Conservation (phyloP, 2,797 vertebrate species). For the Mus minutoides region DNA sequence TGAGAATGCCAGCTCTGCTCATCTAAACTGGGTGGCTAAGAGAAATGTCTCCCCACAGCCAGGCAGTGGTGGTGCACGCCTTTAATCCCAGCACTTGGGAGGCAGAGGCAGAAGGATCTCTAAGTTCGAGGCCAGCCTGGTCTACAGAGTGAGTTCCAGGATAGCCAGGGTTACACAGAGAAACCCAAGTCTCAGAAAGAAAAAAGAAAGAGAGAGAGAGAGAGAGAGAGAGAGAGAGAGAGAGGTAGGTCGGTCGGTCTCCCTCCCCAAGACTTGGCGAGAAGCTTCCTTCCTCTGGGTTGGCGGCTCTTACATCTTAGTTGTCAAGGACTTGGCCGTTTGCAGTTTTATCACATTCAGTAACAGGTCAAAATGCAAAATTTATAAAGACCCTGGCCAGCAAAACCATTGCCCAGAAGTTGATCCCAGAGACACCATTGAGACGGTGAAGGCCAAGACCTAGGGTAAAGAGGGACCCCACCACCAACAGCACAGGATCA, state of each 20-base stretch:
- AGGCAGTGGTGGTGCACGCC: too few species aligned
- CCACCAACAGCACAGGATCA: neutral
- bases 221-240: too few species aligned
- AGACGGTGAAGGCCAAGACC: neutral
- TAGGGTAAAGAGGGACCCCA: neutral
- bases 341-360: neutral
- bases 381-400: neutral
- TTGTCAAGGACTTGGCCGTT: neutral
- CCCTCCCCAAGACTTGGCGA: neutral
- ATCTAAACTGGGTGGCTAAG: neutral
- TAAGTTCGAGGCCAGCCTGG: too few species aligned
- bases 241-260: too few species aligned
- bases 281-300: neutral
- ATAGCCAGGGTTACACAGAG: too few species aligned
- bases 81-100: too few species aligned
- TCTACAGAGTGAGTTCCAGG: too few species aligned
- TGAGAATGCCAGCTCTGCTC: conserved; percentile 16
- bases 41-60: neutral
- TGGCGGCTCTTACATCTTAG: neutral
- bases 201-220: too few species aligned
- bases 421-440: too few species aligned
- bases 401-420: neutral
- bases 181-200: too few species aligned
- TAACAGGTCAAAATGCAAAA: neutral
- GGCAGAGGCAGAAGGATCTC: too few species aligned